Conservation (phyloP, 2,797 vertebrate genomes). For the Spondyliosoma cantharus region DNA sequence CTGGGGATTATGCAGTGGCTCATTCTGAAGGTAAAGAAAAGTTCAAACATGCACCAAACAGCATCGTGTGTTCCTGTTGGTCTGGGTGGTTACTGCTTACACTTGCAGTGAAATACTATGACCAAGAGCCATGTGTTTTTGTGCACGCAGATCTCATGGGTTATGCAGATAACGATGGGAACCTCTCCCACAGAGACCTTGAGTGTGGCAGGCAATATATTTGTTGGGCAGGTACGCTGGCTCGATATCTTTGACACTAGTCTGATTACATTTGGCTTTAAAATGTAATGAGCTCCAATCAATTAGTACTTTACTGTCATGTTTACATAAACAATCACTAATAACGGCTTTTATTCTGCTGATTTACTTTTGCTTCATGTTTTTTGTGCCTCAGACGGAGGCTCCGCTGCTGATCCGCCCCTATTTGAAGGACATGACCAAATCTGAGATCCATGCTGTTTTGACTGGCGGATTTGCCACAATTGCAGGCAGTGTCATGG, state of each 20-base stretch:
- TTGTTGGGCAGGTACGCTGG: slow-evolving; percentile 92
- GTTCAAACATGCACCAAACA: neutral
- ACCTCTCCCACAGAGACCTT: slow-evolving; percentile 93
- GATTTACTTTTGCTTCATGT: neutral
- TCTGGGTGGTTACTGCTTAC: slow-evolving; percentile 5
- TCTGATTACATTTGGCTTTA: neutral
- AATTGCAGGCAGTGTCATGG: slow-evolving; percentile 96
- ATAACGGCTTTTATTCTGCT: neutral
- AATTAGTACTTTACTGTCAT: neutral
- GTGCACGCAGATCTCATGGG: slow-evolving; percentile 90
- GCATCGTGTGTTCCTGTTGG: neutral
- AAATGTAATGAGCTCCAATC: neutral
- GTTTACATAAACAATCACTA: neutral
- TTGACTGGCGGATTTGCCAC: slow-evolving; percentile 95
- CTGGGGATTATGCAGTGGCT: slow-evolving; percentile 95
- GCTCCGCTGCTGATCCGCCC: slow-evolving; percentile 93
- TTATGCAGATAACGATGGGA: slow-evolving; percentile 94
- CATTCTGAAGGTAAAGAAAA: slow-evolving; percentile 90
- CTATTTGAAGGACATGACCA: slow-evolving; percentile 94
- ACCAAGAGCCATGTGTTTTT: slow-evolving; percentile 64
- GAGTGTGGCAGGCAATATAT: slow-evolving; percentile 96
- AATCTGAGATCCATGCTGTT: slow-evolving; percentile 94
- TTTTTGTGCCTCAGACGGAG: slow-evolving; percentile 85
- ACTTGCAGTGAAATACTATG: neutral
- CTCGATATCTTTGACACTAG: neutral